phyloP scores from a whole-genome alignment of 2,113 vertebrate species.

The Sapajus apella region DNA sequence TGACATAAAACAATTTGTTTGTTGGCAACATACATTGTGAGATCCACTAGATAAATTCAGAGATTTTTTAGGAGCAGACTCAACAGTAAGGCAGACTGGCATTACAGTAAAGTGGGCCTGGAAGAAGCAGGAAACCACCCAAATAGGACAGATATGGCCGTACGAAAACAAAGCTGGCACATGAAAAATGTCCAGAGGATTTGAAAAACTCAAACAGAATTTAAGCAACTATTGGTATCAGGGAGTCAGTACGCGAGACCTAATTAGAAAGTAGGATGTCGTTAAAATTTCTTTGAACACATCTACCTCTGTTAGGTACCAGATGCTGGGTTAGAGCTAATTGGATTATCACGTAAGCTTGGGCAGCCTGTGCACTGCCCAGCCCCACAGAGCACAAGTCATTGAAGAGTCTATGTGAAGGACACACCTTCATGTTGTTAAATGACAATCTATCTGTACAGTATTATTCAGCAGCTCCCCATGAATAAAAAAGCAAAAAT shows the following conservation, averaged over 20 bases:
- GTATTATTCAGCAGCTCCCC: neutral
- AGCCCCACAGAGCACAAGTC: neutral
- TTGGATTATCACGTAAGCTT: fast-evolving
- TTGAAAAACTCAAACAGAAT: neutral
- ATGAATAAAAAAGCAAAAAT: neutral
- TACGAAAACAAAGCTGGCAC: neutral
- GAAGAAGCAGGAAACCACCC: neutral
- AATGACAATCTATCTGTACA: neutral
- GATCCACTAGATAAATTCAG: neutral
- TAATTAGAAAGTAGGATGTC: neutral
- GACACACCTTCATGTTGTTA: fast-evolving
- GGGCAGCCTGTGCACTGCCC: neutral
- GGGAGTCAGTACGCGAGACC: neutral
- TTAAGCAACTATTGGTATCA: neutral
- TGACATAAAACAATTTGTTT: neutral
- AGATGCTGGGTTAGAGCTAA: neutral
- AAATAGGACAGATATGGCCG: fast-evolving
- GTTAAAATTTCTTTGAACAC: neutral
- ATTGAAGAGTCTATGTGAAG: neutral
- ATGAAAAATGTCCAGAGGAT: neutral
- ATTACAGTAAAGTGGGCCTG: neutral
- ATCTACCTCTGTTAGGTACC: neutral
- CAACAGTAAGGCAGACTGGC: neutral
- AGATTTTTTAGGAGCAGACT: neutral
- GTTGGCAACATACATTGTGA: neutral